A percentile compares a stretch with the other conserved stretches of the same genome.
Conservation (phyloP, 2,888 invertebrate genomes). For the Thymelicus sylvestris region DNA sequence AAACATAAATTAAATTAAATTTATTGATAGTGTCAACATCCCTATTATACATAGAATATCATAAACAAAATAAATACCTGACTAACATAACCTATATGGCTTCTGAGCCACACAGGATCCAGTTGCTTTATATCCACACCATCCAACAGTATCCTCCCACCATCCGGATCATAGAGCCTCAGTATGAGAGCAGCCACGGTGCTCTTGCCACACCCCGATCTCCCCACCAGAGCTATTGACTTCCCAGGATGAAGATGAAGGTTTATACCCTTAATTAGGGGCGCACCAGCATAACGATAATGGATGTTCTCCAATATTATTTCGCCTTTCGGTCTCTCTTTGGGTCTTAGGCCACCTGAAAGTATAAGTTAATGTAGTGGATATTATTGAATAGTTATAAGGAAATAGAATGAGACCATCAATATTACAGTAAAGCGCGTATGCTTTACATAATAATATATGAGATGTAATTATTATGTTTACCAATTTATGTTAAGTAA, state of each 20-base stretch:
- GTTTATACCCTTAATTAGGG: constrained; percentile 86
- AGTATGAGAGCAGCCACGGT: constrained; percentile 94
- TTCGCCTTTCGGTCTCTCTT: constrained; percentile 85
- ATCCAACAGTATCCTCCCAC: constrained; percentile 90
- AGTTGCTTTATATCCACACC: constrained; percentile 89
- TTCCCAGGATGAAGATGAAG: constrained; percentile 88
- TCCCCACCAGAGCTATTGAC: constrained; percentile 93
- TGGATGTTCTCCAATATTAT: constrained; percentile 89
- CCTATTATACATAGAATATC: too few relatives aligned
- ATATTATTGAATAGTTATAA: neutral
- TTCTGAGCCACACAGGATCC: constrained; percentile 93
- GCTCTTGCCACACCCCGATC: constrained; percentile 98
- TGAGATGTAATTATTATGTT: too few relatives aligned
- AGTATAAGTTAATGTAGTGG: constrained; percentile 33
- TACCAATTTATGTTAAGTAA: too few relatives aligned
- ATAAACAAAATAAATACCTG: constrained; percentile 81
- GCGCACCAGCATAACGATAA: constrained; percentile 88
- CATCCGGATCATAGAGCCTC: constrained; percentile 93
- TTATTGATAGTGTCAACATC: too few relatives aligned
- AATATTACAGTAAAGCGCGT: too few relatives aligned
- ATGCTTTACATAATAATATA: too few relatives aligned
- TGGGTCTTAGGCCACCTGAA: constrained; percentile 86
- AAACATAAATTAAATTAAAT: too few relatives aligned
- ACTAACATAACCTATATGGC: constrained; percentile 94
- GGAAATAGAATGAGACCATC: too few relatives aligned